A percentile compares a stretch with the other conserved stretches of the same genome.
Evolutionary conservation across 2,888 invertebrate species (phyloP).

Genomic region (Trachelus troglodyta): DNA sequence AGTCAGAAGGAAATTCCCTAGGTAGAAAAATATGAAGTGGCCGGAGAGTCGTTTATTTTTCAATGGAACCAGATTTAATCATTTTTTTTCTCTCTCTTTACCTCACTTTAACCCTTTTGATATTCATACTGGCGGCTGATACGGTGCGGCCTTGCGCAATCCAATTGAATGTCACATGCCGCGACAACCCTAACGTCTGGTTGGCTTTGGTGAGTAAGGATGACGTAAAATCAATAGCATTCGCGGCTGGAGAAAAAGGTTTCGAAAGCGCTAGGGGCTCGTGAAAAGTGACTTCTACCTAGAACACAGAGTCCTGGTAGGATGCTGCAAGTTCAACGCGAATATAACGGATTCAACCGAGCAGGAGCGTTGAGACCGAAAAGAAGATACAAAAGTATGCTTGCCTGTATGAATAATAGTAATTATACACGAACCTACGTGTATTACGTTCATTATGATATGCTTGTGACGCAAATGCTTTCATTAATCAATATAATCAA

Average conservation of each 20-base stretch:
- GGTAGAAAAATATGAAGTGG: neutral
- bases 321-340: neutral
- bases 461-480: neutral
- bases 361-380: neutral
- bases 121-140: neutral
- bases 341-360: neutral
- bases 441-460: neutral
- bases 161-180: neutral
- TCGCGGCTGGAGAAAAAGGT: neutral
- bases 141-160: neutral
- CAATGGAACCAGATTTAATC: neutral
- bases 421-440: neutral
- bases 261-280: neutral
- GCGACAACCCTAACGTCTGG: neutral
- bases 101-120: neutral
- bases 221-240: neutral
- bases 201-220: neutral
- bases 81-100: neutral
- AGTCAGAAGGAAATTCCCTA: neutral
- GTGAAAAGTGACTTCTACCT: neutral
- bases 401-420: neutral
- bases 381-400: neutral
- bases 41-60: neutral
- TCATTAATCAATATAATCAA: neutral
- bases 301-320: neutral